Conservation (phyloP, 2,888 invertebrate genomes). For the Caenorhabditis sp. region DNA sequence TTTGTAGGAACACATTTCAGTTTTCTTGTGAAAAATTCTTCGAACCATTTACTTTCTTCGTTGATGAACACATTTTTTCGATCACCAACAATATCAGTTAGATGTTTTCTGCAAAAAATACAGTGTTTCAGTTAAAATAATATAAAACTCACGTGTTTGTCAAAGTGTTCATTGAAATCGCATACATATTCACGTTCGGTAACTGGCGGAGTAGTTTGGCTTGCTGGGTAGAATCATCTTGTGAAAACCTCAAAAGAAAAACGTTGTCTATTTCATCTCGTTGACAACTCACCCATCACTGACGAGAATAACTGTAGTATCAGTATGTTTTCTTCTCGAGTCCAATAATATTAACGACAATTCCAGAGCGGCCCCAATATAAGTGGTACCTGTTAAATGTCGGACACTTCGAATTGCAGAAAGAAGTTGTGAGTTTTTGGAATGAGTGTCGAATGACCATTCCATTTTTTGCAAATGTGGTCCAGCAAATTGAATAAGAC, state of each 20-base stretch:
- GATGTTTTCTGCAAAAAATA: slow-evolving; percentile 39
- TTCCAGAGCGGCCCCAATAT: slow-evolving; percentile 66
- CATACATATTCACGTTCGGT: slow-evolving; percentile 62
- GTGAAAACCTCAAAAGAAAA: slow-evolving; percentile 48
- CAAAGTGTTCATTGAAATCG: slow-evolving; percentile 58
- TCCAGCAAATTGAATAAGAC: slow-evolving; percentile 69
- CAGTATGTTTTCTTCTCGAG: slow-evolving; percentile 54
- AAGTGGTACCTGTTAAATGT: slow-evolving; percentile 67
- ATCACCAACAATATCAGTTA: slow-evolving; percentile 48
- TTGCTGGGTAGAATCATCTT: slow-evolving; percentile 54
- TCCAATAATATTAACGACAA: slow-evolving; percentile 56
- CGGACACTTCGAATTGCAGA: slow-evolving; percentile 57
- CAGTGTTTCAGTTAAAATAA: background rate
- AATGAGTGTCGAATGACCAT: slow-evolving; percentile 54
- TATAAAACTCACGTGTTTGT: slow-evolving; percentile 58
- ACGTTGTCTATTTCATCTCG: too few relatives aligned
- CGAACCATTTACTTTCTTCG: slow-evolving; percentile 38
- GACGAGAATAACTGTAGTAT: slow-evolving; percentile 62
- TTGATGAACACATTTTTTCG: slow-evolving; percentile 51
- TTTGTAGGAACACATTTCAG: slow-evolving; percentile 26
- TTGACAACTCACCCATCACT: slow-evolving; percentile 58
- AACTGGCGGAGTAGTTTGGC: slow-evolving; percentile 58
- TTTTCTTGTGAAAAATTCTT: slow-evolving; percentile 39
- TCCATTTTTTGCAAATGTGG: slow-evolving; percentile 66
- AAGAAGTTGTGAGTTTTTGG: slow-evolving; percentile 56